Evolutionary conservation across 2,113 vertebrate genomes (phyloP).

Genomic region (Xiphias gladius): DNA sequence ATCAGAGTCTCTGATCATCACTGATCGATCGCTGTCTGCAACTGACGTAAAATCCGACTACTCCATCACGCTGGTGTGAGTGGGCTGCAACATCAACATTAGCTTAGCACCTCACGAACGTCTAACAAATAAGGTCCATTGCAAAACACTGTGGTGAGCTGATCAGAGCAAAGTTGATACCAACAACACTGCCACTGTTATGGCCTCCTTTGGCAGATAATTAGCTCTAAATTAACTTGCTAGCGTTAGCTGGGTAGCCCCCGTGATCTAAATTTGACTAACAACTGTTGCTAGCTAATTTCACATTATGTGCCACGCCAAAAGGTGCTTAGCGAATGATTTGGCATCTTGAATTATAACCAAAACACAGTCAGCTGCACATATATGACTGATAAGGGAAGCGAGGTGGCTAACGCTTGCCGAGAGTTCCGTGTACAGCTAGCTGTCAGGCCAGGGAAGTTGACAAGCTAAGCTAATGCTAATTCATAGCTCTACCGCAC

Average conservation of each 20-base stretch:
- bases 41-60: slow-evolving; percentile 14
- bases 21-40: slow-evolving; percentile 17
- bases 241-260: slow-evolving; percentile 19
- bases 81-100: slow-evolving; percentile 17
- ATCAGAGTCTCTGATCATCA: slow-evolving; percentile 9
- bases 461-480: slow-evolving; percentile 72
- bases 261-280: slow-evolving; percentile 11
- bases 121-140: neutral
- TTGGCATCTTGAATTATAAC: neutral
- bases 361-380: neutral
- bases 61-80: neutral
- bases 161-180: slow-evolving; percentile 23
- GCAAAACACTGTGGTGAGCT: neutral
- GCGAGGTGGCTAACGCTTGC: slow-evolving; percentile 25
- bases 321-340: fast-evolving
- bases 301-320: neutral
- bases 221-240: slow-evolving; percentile 41
- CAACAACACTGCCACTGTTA: slow-evolving; percentile 30
- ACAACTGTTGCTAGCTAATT: slow-evolving; percentile 52
- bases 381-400: neutral
- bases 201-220: slow-evolving; percentile 27
- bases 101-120: neutral
- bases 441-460: slow-evolving; percentile 76
- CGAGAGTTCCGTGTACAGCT: slow-evolving; percentile 35
- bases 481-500: slow-evolving; percentile 27